Evolutionary conservation across 2,113 vertebrate species (phyloP), one percentile per base, ranked within the genome.

Genomic region (Colinus virginianus): DNA sequence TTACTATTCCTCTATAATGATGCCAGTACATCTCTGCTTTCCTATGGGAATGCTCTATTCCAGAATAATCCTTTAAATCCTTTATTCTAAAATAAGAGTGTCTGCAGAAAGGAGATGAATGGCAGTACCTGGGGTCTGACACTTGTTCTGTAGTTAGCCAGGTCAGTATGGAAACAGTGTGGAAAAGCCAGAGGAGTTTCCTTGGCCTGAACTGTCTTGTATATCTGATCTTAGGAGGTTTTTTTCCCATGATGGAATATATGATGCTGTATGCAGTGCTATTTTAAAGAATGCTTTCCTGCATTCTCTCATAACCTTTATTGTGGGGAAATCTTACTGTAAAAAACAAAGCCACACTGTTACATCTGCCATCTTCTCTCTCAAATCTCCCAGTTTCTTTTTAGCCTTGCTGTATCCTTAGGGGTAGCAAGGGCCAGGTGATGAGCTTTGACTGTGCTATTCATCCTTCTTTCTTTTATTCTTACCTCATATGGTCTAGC

Each of bases 31-130:
- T 36, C 43, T 95, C 72, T 94, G 43, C 80, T 87, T 68, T 94
- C 90, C 90, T 94, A 74, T 84, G 84, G 75, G 87, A 90, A 93
- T 87, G 63, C 67, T 91, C 82, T 89, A 49, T 78, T 94, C 91
- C 79, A 78, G 55, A 95, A 88, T 59, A 94, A 80, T 93, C 76
- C 53, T 83, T 90, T 85, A 85, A 88, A 88, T 85, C 49, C 78
- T 91, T 93, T 78, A 42, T 94, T 90, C 42, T 90, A 63, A 88
- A 93, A 49, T 18, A 88, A 88, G 55, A 82, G 85, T 67, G 13
- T 40, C 59, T 77, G 61, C 59, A 89, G 76, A 64, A 87, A 77
- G 79, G 59, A 94, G 58, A 72, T 48, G 32, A n/a, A 8, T 72
- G 30, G 58, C 68, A 70, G 48, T 67, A 46, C 68, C 78, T 77